A percentile compares a stretch with the other conserved stretches of the same genome.
Evolutionary conservation across 35 echinoderm and acorn worm species (phyloP).

Genomic region (Ophiothrix spiculata): DNA sequence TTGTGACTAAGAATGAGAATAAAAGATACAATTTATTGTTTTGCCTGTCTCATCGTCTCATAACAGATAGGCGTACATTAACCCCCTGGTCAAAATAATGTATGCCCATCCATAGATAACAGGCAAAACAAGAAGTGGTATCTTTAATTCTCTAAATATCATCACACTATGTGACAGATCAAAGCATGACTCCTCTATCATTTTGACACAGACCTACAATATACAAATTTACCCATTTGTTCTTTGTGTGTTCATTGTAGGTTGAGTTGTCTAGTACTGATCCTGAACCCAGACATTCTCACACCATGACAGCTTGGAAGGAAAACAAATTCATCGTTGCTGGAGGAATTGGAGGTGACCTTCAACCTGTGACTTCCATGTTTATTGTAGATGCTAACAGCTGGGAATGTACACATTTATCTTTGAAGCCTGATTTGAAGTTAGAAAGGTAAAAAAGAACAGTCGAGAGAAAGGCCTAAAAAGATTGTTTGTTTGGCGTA

Average conservation of each 20-base stretch:
- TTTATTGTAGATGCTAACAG: conserved; percentile 30
- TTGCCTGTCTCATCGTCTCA: too few relatives aligned
- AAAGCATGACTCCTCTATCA: too few relatives aligned
- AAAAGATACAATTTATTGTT: too few relatives aligned
- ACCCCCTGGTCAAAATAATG: too few relatives aligned
- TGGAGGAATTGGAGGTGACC: conserved; percentile 58
- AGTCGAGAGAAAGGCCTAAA: too few relatives aligned
- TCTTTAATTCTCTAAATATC: too few relatives aligned
- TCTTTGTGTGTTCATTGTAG: neutral
- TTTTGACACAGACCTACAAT: too few relatives aligned
- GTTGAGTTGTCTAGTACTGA: conserved; percentile 15
- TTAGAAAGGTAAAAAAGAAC: conserved; percentile 73
- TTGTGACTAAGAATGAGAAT: too few relatives aligned
- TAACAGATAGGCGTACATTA: too few relatives aligned
- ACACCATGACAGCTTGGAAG: conserved; percentile 52
- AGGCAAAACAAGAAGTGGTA: neutral
- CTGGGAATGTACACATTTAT: conserved; percentile 21
- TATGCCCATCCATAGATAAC: neutral
- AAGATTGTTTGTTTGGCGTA: too few relatives aligned
- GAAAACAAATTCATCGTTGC: conserved; percentile 45
- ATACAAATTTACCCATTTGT: neutral
- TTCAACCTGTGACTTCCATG: conserved; percentile 47
- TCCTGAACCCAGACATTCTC: conserved; percentile 66
- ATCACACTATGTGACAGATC: too few relatives aligned
- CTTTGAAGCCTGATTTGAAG: conserved; percentile 18